Conservation (phyloP, 2,113 vertebrate genomes). For the Ciconia stormi region DNA sequence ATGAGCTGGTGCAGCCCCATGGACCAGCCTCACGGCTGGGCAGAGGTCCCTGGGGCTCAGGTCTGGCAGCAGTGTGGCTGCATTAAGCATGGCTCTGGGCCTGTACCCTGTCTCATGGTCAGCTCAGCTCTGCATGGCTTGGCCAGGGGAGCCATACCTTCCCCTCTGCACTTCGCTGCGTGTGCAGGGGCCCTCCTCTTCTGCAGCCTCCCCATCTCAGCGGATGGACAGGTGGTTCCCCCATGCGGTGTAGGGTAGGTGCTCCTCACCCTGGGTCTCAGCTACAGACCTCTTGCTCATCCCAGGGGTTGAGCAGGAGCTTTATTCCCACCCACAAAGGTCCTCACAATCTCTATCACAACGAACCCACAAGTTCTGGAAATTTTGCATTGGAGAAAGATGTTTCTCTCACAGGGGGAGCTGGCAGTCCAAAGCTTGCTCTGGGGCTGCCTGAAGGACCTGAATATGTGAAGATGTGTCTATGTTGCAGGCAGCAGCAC, state of each 20-base stretch:
- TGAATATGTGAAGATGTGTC: not conserved
- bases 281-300: not conserved
- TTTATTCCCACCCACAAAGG: not conserved
- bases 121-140: not conserved
- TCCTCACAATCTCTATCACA: not conserved
- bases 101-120: not conserved
- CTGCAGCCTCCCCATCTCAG: not conserved
- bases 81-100: not conserved
- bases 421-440: not conserved
- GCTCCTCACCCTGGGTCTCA: not conserved
- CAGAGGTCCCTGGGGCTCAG: not conserved
- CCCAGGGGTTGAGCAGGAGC: not conserved
- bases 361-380: not conserved
- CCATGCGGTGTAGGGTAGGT: not conserved
- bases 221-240: not conserved
- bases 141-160: not conserved
- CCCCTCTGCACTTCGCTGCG: rapidly evolving
- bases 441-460: not conserved
- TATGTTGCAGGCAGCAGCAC: not conserved
- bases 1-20: rapidly evolving
- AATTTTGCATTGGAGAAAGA: not conserved
- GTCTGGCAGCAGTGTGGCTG: not conserved
- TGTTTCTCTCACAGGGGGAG: not conserved
- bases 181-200: not conserved
- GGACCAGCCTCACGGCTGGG: not conserved